A percentile compares a stretch with the other conserved stretches of the same genome.
Evolutionary conservation across 2,797 vertebrate species (phyloP).

Genomic region (Lithobates sylvaticus): DNA sequence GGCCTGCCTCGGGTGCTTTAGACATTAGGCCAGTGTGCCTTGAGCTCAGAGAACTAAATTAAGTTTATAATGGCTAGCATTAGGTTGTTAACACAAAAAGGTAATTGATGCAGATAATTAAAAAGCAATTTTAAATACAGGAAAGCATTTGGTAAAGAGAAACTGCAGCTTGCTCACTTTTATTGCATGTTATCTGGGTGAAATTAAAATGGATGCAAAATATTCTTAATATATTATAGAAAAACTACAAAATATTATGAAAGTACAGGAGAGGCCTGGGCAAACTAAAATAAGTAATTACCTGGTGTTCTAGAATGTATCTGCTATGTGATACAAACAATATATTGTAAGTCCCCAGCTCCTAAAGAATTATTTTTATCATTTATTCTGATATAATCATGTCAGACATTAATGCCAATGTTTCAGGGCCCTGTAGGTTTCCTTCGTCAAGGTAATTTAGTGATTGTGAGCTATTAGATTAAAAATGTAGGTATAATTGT

Average conservation of each 20-base stretch:
- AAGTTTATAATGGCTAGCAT: conserved; percentile 13
- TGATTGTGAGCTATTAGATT: no score
- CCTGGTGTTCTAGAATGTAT: background rate
- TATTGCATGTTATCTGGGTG: background rate
- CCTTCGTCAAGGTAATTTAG: no score
- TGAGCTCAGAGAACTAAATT: conserved; percentile 31
- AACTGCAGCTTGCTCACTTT: background rate
- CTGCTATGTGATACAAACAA: background rate
- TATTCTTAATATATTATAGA: background rate
- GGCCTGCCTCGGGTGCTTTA: conserved; percentile 30
- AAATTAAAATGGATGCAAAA: background rate
- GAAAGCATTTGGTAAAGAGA: background rate
- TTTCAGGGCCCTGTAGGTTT: no score
- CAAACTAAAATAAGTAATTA: background rate
- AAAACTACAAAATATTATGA: no score
- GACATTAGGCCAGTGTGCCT: conserved; percentile 30
- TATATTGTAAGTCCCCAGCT: no score
- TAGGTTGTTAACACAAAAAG: conserved; percentile 21
- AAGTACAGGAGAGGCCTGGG: background rate
- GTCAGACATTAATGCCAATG: no score
- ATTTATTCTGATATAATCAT: no score
- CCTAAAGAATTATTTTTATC: no score
- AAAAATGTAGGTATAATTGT: no score
- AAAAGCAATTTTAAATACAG: conserved; percentile 3
- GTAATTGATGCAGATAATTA: conserved; percentile 33